A percentile compares a stretch with the other conserved stretches of the same genome.
Evolutionary conservation across 2,113 vertebrate species (phyloP).

Genomic region (Vireo altiloquus): DNA sequence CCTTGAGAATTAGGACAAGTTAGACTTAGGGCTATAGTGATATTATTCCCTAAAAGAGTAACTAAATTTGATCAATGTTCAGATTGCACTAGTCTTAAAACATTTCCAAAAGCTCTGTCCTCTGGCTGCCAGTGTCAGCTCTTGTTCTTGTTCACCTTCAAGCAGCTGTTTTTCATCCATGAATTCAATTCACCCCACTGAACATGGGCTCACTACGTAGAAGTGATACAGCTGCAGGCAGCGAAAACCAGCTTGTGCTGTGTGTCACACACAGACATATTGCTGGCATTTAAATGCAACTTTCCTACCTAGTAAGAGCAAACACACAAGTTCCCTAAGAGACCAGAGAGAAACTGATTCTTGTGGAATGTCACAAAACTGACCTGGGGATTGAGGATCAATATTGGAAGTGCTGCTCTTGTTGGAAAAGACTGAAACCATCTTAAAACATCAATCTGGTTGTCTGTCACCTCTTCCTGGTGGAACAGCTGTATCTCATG

Average conservation of each 20-base stretch:
- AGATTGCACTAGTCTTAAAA: neutral
- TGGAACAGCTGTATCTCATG: neutral
- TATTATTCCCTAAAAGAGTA: neutral
- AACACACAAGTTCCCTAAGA: neutral
- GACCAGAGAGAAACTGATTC: neutral
- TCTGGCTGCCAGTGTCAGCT: neutral
- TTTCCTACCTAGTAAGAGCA: neutral
- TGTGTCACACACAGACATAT: neutral
- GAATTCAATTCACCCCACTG: neutral
- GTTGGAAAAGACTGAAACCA: neutral
- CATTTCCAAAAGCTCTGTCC: neutral
- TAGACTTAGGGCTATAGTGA: neutral
- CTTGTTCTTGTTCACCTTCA: neutral
- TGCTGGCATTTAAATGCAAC: neutral
- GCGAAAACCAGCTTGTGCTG: neutral
- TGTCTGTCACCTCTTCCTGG: neutral
- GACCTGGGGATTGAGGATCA: neutral
- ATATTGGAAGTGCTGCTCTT: neutral
- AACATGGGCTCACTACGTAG: neutral
- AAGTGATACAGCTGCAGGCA: neutral
- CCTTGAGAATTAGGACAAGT: neutral
- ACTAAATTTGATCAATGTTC: neutral
- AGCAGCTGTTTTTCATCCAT: constrained; percentile 4
- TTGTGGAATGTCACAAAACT: neutral
- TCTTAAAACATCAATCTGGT: neutral